Evolutionary conservation across 2,888 invertebrate genomes (phyloP), one percentile per base, ranked within the genome.

Genomic region (Itoplectis maculator): DNA sequence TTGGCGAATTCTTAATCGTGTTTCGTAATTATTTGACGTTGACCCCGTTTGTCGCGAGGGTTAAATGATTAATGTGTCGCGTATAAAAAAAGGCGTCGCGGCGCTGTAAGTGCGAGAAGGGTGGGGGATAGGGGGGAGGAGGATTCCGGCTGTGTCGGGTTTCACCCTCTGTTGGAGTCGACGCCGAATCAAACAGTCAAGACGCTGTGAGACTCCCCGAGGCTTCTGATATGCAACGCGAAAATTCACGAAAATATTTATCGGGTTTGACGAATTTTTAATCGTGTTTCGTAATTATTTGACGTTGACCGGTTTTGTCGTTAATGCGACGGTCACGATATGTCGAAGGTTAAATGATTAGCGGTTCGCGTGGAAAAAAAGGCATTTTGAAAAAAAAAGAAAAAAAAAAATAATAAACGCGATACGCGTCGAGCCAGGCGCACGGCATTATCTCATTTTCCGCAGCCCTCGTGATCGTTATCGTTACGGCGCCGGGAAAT

Each of bases 61-160:
- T n/a, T n/a, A n/a, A n/a, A n/a, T n/a, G n/a, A n/a, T n/a, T n/a
- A n/a, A n/a, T n/a, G n/a, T n/a, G n/a, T n/a, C n/a, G n/a, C n/a
- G n/a, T n/a, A n/a, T n/a, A n/a, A n/a, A n/a, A n/a, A n/a, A n/a
- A n/a, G n/a, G n/a, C n/a, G n/a, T n/a, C n/a, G 29, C n/a, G 59
- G 35, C n/a, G 35, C n/a, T 59, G n/a, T 59, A 29, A 35, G 29
- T 5, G 29, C 5, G 29, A 29, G 29, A 5, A 29, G 29, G 29
- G 5, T 2, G 29, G 29, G 29, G 29, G 29, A 5, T 2, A 5
- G 29, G 29, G 29, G 29, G 29, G 29, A n/a, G 29, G 51, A 37
- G 23, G 40, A 61, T 77, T 35, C 11, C 23, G 51, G 15, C 47
- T 61, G 56, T 54, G 66, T 81, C 66, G 23, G 49, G 72, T 77